Percentiles rank a stretch among this genome's conserved stretches.
Conservation (phyloP, 2,797 vertebrate genomes). For the Scarus forsteni region DNA sequence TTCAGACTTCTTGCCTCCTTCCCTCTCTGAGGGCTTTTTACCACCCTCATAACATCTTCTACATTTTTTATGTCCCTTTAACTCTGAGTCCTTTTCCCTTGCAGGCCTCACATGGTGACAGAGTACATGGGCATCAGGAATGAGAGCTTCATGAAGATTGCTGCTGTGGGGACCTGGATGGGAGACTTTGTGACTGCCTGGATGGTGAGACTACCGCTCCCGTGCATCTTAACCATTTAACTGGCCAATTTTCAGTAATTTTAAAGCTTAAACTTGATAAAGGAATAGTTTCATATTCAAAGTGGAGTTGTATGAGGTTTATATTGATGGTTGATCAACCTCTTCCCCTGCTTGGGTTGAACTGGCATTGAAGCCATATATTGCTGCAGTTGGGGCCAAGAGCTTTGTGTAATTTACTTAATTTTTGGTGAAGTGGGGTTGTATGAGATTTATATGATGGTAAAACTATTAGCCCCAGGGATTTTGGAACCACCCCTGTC, state of each 20-base stretch:
- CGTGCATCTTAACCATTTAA: constrained; percentile 2
- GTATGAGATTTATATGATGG: too few species aligned
- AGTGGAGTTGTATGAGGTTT: too few species aligned
- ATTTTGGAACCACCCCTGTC: too few species aligned
- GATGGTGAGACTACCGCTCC: constrained; percentile 90
- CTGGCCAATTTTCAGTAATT: constrained; percentile 1
- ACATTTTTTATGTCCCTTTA: constrained; percentile 40
- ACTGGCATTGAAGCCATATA: too few species aligned
- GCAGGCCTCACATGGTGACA: constrained; percentile 94
- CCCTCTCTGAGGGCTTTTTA: constrained; percentile 30
- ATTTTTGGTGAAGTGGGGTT: too few species aligned
- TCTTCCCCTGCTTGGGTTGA: too few species aligned
- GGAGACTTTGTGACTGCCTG: constrained; percentile 99
- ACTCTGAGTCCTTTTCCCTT: constrained; percentile 33
- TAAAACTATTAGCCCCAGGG: too few species aligned
- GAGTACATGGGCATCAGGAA: constrained; percentile 99
- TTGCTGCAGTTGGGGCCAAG: too few species aligned
- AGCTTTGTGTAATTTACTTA: too few species aligned
- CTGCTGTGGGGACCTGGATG: constrained; percentile 98
- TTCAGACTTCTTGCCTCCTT: constrained; percentile 15
- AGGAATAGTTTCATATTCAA: too few species aligned
- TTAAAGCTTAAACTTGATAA: too few species aligned
- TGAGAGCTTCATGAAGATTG: constrained; percentile 98
- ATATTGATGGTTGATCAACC: too few species aligned
- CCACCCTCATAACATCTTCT: constrained; percentile 17